phyloP scores from a whole-genome alignment of 2,888 invertebrate species.

The Zootermopsis nevadensis region DNA sequence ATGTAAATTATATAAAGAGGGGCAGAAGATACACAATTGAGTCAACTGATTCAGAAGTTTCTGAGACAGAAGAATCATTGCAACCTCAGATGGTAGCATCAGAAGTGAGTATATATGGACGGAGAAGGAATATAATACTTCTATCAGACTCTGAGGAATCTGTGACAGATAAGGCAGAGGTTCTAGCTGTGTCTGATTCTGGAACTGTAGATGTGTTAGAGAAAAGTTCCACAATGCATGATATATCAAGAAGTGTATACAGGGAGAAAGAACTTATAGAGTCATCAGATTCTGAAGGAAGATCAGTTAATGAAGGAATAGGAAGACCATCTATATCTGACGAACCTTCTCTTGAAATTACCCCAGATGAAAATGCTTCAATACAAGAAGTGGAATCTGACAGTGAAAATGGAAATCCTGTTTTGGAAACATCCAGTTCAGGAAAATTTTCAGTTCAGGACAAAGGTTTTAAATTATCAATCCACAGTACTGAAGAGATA shows the following conservation, averaged over 20 bases:
- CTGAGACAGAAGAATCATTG: not conserved
- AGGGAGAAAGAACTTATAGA: not conserved
- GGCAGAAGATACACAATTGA: too few relatives aligned
- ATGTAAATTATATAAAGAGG: too few relatives aligned
- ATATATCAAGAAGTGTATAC: not conserved
- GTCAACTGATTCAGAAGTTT: too few relatives aligned
- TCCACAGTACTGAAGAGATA: too few relatives aligned
- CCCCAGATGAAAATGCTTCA: not conserved
- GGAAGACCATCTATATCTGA: not conserved
- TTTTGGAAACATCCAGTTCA: too few relatives aligned
- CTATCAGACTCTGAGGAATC: not conserved
- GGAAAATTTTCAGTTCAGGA: too few relatives aligned
- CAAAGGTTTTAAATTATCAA: too few relatives aligned
- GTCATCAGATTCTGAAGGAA: slow-evolving; percentile 8
- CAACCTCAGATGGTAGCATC: not conserved
- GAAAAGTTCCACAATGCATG: too few relatives aligned
- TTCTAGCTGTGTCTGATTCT: too few relatives aligned
- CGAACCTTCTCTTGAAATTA: not conserved
- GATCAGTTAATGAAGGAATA: not conserved
- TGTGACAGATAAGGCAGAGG: not conserved
- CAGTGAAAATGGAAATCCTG: too few relatives aligned
- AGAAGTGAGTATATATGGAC: not conserved
- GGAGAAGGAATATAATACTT: not conserved
- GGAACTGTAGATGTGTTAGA: too few relatives aligned
- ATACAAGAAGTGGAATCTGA: not conserved